These are phyloP conservation scores for Shargacucullia verbasci DNA, from an alignment of 2,888 invertebrate species.

Conservation along the genomic window DNA sequence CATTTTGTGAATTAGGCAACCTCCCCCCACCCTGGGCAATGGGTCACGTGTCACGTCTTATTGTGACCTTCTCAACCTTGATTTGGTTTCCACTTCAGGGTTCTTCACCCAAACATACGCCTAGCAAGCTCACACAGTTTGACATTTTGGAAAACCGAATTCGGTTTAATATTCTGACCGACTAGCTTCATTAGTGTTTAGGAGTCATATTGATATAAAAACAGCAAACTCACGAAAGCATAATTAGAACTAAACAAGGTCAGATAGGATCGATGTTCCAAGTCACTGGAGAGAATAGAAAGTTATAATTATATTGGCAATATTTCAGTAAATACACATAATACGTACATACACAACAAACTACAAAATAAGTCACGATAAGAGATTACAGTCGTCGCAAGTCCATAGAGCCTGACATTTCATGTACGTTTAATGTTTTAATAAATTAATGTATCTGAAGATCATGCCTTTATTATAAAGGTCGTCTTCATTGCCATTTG, in stretches of 20 bases:
- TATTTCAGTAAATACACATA: slow-evolving; percentile 85
- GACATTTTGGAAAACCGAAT: slow-evolving; percentile 78
- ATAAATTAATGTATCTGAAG: slow-evolving; percentile 28
- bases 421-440: slow-evolving; percentile 45
- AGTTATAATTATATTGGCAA: slow-evolving; percentile 78
- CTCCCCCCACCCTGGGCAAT: slow-evolving; percentile 84
- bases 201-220: slow-evolving; percentile 47
- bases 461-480: slow-evolving; percentile 18
- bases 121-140: slow-evolving; percentile 75
- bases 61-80: slow-evolving; percentile 93
- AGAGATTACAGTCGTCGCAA: slow-evolving; percentile 87
- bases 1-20: slow-evolving; percentile 71
- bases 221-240: slow-evolving; percentile 54
- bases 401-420: slow-evolving; percentile 78
- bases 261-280: slow-evolving; percentile 82
- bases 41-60: slow-evolving; percentile 93
- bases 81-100: slow-evolving; percentile 95
- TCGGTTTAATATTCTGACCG: slow-evolving; percentile 57
- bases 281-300: slow-evolving; percentile 80
- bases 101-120: slow-evolving; percentile 88
- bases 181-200: slow-evolving; percentile 34
- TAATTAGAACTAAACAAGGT: slow-evolving; percentile 65
- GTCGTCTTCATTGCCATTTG: slow-evolving; percentile 31
- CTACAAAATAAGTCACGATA: slow-evolving; percentile 86
- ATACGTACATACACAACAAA: slow-evolving; percentile 88